Evolutionary conservation across 2,888 invertebrate species (phyloP), one percentile per base, ranked within the genome.

Genomic region (Peribatodes rhomboidaria): DNA sequence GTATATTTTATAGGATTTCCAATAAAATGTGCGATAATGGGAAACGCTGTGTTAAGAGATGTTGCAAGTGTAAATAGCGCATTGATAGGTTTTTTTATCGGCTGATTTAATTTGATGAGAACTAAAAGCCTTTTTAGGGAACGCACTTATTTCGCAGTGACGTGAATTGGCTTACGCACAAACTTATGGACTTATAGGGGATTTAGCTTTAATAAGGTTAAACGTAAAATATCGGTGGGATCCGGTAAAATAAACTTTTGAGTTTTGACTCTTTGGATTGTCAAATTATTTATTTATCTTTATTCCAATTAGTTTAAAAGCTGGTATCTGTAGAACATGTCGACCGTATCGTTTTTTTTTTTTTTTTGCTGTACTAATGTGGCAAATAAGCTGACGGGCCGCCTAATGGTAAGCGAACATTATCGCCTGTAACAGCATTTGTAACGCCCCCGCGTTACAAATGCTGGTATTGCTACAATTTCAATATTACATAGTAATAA

Each of bases 41-140:
- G 58, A 65, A 67, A 67, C 57, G 61, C 59, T 42, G 65, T 70
- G 65, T 69, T 71, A 55, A 53, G 66, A 63, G 63, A 67, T 69
- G 69, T 69, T 62, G 69, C 65, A 57, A 57, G 65, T 67, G 67
- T 69, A 67, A 71, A 58, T 67, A 65, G 57, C 46, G 27, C 44
- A 16, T 50, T 47, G 39, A 50, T 46, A 47, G 14, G 54, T 59
- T 44, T 65, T 59, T 66, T 61, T 59, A 41, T 57, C 49, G 33
- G n/a, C 22, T 37, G 37, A 58, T 65, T 68, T 52, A 54, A 55
- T 65, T 50, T 61, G 59, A 68, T 65, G 39, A 62, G 65, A 60
- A 56, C 47, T 68, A 54, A 61, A 61, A 46, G 20, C 62, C 65
- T 49, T 68, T n/a, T 54, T 37, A n/a, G 50, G 67, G 27, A 37